These are phyloP conservation scores for Tiaroga cobitis DNA, from an alignment of 2,797 vertebrate species.

Conservation along the genomic window DNA sequence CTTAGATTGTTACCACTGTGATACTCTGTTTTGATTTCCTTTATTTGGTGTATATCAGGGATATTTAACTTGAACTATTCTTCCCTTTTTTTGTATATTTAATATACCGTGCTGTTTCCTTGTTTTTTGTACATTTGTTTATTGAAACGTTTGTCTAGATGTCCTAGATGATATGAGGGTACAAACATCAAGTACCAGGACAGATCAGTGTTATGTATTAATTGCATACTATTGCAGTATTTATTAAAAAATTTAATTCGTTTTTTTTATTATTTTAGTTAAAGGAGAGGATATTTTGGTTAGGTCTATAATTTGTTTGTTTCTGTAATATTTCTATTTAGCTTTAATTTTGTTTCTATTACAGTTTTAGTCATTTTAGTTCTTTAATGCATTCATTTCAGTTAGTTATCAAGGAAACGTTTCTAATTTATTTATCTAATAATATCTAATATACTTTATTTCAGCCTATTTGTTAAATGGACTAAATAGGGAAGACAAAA, in stretches of 20 bases:
- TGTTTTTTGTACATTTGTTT: neutral
- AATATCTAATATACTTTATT: neutral
- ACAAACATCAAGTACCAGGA: neutral
- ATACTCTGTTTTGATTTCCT: neutral
- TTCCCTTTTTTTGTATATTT: too few relatives aligned
- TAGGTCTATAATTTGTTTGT: neutral
- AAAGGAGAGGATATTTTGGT: neutral
- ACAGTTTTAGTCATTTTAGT: neutral
- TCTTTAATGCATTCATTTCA: neutral
- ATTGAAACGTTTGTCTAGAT: neutral
- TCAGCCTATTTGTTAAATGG: neutral
- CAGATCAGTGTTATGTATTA: neutral
- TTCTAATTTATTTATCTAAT: neutral
- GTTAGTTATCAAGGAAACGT: neutral
- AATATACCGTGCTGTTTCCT: too few relatives aligned
- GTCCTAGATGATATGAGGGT: neutral
- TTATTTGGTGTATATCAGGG: neutral
- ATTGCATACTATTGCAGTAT: neutral
- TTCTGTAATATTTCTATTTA: neutral
- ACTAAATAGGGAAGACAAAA: too few relatives aligned
- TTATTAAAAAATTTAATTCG: fast-evolving
- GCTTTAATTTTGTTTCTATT: neutral
- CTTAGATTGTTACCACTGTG: neutral
- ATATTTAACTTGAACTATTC: neutral
- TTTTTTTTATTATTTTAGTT: neutral